Evolutionary conservation across 2,888 invertebrate species (phyloP).

Genomic region (Caradrina kadenii): DNA sequence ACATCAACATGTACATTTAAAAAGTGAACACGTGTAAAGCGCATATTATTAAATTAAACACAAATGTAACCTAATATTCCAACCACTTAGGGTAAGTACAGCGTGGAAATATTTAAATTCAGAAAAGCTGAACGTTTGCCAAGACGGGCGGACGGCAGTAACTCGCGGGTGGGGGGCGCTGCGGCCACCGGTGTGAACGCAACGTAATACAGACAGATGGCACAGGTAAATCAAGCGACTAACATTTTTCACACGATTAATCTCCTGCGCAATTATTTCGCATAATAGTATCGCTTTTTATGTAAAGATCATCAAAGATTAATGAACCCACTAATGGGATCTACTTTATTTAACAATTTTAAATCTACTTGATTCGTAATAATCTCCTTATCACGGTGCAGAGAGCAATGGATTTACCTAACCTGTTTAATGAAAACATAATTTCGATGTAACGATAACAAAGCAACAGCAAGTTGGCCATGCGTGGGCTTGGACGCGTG

Average conservation of each 20-base stretch:
- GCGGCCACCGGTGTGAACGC: slow-evolving; percentile 53
- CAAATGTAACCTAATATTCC: slow-evolving; percentile 51
- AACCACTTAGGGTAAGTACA: slow-evolving; percentile 47
- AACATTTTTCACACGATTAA: slow-evolving; percentile 73
- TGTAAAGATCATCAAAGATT: slow-evolving; percentile 28
- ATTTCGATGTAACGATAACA: slow-evolving; percentile 8
- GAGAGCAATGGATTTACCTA: neutral
- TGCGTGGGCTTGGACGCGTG: slow-evolving; percentile 29
- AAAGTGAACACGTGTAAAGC: slow-evolving; percentile 14
- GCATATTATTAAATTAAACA: slow-evolving; percentile 40
- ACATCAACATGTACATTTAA: slow-evolving; percentile 11
- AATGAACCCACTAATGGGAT: slow-evolving; percentile 43
- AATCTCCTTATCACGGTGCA: neutral
- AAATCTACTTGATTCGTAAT: slow-evolving; percentile 8
- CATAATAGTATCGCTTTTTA: slow-evolving; percentile 54
- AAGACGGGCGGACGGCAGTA: slow-evolving; percentile 44
- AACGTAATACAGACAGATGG: slow-evolving; percentile 77
- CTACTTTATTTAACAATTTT: slow-evolving; percentile 17
- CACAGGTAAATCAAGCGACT: slow-evolving; percentile 76
- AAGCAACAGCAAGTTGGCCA: slow-evolving; percentile 6
- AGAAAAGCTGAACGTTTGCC: slow-evolving; percentile 54
- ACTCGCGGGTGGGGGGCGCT: slow-evolving; percentile 28
- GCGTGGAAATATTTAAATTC: slow-evolving; percentile 58
- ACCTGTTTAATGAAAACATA: slow-evolving; percentile 1
- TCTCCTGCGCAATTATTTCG: slow-evolving; percentile 68